Evolutionary conservation across 2,888 invertebrate genomes (phyloP), one percentile per base, ranked within the genome.

Genomic region (Drosophila tripunctata): DNA sequence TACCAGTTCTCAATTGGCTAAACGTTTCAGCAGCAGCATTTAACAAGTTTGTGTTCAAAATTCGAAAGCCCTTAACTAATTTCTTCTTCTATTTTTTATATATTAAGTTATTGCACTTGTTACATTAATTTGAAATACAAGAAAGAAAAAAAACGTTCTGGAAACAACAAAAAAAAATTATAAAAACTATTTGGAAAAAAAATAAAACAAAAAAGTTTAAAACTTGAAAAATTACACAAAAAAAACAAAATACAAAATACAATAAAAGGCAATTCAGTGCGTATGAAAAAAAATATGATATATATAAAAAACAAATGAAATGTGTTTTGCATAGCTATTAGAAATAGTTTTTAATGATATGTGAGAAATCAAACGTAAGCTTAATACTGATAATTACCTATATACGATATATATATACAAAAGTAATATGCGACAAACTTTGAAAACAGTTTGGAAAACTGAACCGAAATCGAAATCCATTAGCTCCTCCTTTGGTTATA

Each of bases 281-380:
- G 47, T 36, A 67, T 52, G 51, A 73, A 61, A 43, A 67, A 47
- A 47, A 48, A 22, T 50, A 56, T 40, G 40, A 47, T 58, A 79
- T 31, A 67, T 47, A 64, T 24, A 47, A 56, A 77, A 36, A 70
- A 69, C 10, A 75, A 71, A 75, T 67, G 58, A 79, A 82, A 77
- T 75, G 81, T 80, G 78, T 80, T 80, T 79, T 78, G 82, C 82
- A 66, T 84, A 81, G 85, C 79, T 78, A 67, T 65, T 84, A 81
- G 77, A 76, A 51, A 60, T 81, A 84, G 67, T 65, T 52, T n/a
- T 65, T 79, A 81, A 63, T 57, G 22, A 75, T 72, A 82, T 79
- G 81, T 81, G 81, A 81, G 85, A 81, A 81, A 84, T 81, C 81
- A 84, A 81, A 84, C 77, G 63, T 81, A 81, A 81, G 81, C 81